Base-by-base conservation (phyloP, 2,888 invertebrate species). In the Chrysolina haemoptera region DNA sequence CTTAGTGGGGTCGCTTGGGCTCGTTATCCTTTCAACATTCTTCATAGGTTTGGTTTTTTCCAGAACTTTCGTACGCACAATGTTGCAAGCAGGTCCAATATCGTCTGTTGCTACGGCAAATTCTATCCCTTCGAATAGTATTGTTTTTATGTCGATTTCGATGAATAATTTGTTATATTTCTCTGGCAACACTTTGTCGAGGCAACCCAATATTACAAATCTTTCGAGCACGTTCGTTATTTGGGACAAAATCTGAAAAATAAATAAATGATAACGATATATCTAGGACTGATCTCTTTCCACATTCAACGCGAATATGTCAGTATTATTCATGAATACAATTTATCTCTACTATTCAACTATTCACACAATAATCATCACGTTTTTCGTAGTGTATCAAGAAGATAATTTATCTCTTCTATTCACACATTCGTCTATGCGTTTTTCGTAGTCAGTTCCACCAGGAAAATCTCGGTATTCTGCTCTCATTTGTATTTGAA, bases 111-210 rank as follows among this genome's bases (percentile, higher is more conserved):
- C 71, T 18, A 64, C 40, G 1, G 77, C 81, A 70, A 83, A 83
- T 14, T 67, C 62, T 3, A 82, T 63, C 5, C 84, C 84, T 4
- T 82, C 80, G 67, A 83, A 80, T 18, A 83, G 41, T 10, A 82
- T 2, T 9, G 76, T 66, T 50, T 70, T 65, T 10, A 82, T 80
- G 14, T 78, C 35, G 12, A 71, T 63, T 18, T 62, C 77, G 11
- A 83, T 75, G 53, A 83, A 82, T 1, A 82, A n/a, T 16, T 73
- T 40, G 16, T 70, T 71, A 53, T 73, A 73, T 20, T 78, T 66
- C 6, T 74, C 62, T 2, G 71, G 68, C 10, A 80, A 70, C 16
- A 82, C 68, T 63, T 74, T 74, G 5, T 80, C 79, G 40, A 80
- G 22, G 66, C 82, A 82, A 22, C 82, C 82, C 14, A 65, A 74